Evolutionary conservation across 2,888 invertebrate species (phyloP).

Genomic region (Silvanus unidentatus): DNA sequence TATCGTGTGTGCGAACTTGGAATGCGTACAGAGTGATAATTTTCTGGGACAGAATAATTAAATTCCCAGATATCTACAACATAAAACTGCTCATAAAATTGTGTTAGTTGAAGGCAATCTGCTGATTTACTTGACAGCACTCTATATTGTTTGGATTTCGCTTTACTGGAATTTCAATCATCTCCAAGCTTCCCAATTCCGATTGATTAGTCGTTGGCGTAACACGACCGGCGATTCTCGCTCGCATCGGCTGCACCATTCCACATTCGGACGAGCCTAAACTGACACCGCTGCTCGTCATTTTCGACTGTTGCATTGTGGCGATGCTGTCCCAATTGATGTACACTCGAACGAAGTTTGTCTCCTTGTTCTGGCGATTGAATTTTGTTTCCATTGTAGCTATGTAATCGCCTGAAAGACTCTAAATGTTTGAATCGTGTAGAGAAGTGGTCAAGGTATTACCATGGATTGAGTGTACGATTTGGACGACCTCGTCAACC

Average conservation of each 20-base stretch:
- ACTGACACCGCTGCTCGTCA: constrained; percentile 43
- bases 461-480: constrained; percentile 64
- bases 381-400: constrained; percentile 59
- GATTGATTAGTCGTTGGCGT: constrained; percentile 63
- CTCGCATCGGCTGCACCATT: constrained; percentile 55
- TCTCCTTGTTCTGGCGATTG: constrained; percentile 45
- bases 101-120: too few species aligned
- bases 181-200: constrained; percentile 58
- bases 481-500: constrained; percentile 62
- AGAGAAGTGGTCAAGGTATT: too few species aligned
- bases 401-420: constrained; percentile 55
- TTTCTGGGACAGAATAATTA: constrained; percentile 44
- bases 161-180: constrained; percentile 66
- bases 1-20: constrained; percentile 60
- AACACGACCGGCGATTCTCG: constrained; percentile 67
- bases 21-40: constrained; percentile 54
- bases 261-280: constrained; percentile 43
- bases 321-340: constrained; percentile 64
- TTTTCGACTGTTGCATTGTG: constrained; percentile 45
- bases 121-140: constrained; percentile 60
- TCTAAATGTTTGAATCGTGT: too few species aligned
- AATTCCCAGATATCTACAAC: constrained; percentile 40
- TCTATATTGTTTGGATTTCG: constrained; percentile 55
- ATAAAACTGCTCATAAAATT: constrained; percentile 7
- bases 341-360: constrained; percentile 63